A percentile compares a stretch with the other conserved stretches of the same genome.
These are phyloP conservation scores for Ethmia dodecea DNA, from an alignment of 2,888 invertebrate genomes.

Conservation along the genomic window DNA sequence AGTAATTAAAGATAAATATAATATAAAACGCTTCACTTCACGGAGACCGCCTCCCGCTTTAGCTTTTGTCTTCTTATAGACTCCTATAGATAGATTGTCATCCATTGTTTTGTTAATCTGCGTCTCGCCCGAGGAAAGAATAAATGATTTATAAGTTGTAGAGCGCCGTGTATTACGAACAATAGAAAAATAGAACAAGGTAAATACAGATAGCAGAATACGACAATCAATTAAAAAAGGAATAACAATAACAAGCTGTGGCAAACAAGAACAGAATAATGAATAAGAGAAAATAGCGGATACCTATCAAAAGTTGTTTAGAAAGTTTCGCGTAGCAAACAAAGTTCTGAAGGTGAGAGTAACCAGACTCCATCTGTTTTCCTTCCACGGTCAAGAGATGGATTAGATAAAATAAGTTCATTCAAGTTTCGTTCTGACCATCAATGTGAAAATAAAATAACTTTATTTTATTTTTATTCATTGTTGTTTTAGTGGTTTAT, in stretches of 20 bases:
- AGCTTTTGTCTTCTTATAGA: slow-evolving; percentile 64
- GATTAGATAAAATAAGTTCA: slow-evolving; percentile 20
- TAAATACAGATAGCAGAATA: slow-evolving; percentile 14
- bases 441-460: too few relatives aligned
- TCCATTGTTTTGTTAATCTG: slow-evolving; percentile 71
- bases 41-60: slow-evolving; percentile 43
- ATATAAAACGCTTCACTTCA: slow-evolving; percentile 70
- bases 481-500: too few relatives aligned
- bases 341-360: slow-evolving; percentile 19
- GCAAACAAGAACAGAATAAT: slow-evolving; percentile 3
- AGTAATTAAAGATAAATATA: slow-evolving; percentile 77
- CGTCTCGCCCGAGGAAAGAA: slow-evolving; percentile 47
- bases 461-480: too few relatives aligned
- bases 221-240: slow-evolving; percentile 6
- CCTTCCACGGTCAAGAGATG: slow-evolving; percentile 26
- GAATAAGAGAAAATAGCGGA: slow-evolving; percentile 1
- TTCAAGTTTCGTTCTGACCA: slow-evolving; percentile 19
- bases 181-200: slow-evolving; percentile 21
- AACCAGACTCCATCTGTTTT: slow-evolving; percentile 29
- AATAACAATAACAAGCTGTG: too few relatives aligned
- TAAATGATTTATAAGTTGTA: slow-evolving; percentile 67
- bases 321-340: slow-evolving; percentile 15
- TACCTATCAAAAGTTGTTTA: neutral
- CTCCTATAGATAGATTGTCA: slow-evolving; percentile 66
- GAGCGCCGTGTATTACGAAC: slow-evolving; percentile 12